Evolutionary conservation across 64 coral and sea anemone species (phyloP).

Genomic region (Dendronephthya gigantea): DNA sequence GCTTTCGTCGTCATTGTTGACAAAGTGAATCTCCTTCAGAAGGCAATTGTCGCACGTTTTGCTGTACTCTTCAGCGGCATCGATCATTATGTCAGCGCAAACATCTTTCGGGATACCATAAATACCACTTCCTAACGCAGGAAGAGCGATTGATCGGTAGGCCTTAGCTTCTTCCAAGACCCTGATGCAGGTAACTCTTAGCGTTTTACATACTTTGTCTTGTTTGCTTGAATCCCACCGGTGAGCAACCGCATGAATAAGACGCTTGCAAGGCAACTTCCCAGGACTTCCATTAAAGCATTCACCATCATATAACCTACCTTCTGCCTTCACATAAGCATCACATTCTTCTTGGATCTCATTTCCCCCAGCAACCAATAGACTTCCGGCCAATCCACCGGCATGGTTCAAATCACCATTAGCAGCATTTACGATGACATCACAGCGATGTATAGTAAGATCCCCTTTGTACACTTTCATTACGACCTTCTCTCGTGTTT

Average conservation of each 20-base stretch:
- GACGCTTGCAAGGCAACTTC: constrained; percentile 37
- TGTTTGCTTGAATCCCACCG: constrained; percentile 20
- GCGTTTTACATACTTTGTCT: background rate
- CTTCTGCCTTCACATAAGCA: background rate
- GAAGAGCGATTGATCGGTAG: constrained; percentile 23
- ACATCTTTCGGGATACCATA: constrained; percentile 10
- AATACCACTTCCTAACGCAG: constrained; percentile 25
- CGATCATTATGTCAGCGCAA: constrained; percentile 24
- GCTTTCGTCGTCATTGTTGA: background rate
- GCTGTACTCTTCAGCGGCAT: background rate
- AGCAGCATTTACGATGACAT: constrained; percentile 59
- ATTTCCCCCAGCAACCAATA: constrained; percentile 32
- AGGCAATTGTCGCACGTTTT: background rate
- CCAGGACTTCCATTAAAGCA: constrained; percentile 29
- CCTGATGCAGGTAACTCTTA: background rate
- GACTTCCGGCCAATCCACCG: constrained; percentile 24
- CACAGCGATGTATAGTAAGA: constrained; percentile 31
- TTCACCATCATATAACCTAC: constrained; percentile 15
- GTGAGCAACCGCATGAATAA: constrained; percentile 55
- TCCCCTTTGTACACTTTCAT: constrained; percentile 36
- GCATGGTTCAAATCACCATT: constrained; percentile 35
- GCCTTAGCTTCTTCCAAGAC: background rate
- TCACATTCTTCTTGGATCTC: constrained; percentile 50
- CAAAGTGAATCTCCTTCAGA: constrained; percentile 34
- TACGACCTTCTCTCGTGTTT: constrained; percentile 3